These are phyloP conservation scores for Rhinichthys osculus DNA, from an alignment of 2,797 vertebrate genomes.

Conservation along the genomic window DNA sequence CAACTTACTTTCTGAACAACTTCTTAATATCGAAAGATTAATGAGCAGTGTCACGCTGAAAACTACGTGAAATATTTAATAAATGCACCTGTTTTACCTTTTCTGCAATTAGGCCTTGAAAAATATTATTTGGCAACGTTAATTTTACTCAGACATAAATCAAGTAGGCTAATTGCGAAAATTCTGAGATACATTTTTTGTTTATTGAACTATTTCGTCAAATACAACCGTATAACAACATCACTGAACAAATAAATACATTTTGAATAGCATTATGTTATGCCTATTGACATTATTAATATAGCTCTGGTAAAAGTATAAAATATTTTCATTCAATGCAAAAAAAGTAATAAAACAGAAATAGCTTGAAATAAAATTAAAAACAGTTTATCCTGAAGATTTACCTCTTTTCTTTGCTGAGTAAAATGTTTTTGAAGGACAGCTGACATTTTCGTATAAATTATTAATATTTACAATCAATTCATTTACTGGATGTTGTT, in stretches of 20 bases:
- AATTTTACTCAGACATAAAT: background rate
- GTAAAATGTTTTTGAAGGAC: background rate
- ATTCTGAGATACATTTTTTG: background rate
- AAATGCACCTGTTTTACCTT: background rate
- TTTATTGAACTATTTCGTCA: too few species aligned
- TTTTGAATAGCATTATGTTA: background rate
- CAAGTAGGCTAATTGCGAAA: background rate
- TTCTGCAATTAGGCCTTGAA: background rate
- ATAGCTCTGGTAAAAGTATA: background rate
- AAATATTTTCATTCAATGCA: background rate
- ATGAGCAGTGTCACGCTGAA: background rate
- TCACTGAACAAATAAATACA: background rate
- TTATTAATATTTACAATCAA: background rate
- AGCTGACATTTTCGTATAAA: too few species aligned
- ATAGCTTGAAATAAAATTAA: background rate
- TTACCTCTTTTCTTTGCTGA: background rate
- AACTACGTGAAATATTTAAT: background rate
- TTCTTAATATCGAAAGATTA: constrained; percentile 37
- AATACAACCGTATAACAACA: background rate
- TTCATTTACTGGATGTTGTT: background rate
- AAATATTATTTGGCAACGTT: background rate
- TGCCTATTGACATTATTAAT: background rate
- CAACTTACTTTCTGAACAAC: constrained; percentile 28
- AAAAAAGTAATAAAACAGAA: background rate
- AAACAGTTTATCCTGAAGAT: background rate